Conservation (phyloP, 2,113 vertebrate species). For the Boleophthalmus pectinirostris region DNA sequence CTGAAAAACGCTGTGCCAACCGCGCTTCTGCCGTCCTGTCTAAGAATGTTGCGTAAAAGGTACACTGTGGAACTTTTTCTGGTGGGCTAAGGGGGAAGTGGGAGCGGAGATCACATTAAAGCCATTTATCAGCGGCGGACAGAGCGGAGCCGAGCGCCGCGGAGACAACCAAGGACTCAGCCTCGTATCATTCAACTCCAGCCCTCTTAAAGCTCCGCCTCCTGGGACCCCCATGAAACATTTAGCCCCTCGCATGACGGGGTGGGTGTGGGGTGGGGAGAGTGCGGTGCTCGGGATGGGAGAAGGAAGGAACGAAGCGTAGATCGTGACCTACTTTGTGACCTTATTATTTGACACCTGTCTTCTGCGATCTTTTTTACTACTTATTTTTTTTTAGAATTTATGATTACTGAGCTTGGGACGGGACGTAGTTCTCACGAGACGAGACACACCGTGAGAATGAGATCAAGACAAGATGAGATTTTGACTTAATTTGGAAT, state of each 20-base stretch:
- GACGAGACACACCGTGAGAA: no score
- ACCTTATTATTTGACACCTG: neutral
- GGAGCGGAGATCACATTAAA: constrained; percentile 65
- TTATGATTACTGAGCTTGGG: no score
- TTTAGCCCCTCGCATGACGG: constrained; percentile 59
- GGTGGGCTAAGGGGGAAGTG: neutral
- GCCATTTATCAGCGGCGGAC: constrained; percentile 70
- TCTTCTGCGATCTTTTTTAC: no score
- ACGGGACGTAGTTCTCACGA: no score
- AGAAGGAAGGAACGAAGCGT: constrained; percentile 56
- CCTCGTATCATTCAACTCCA: constrained; percentile 65
- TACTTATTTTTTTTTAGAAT: no score
- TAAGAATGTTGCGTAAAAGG: neutral
- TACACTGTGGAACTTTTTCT: no score
- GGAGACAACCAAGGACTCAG: constrained; percentile 60
- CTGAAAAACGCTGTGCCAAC: no score
- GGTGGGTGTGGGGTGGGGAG: constrained; percentile 53
- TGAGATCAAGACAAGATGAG: no score
- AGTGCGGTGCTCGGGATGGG: constrained; percentile 46
- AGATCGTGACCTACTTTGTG: constrained; percentile 66
- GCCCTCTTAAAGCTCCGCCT: constrained; percentile 64
- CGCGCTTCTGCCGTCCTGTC: no score
- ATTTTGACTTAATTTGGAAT: no score
- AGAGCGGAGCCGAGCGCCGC: constrained; percentile 58
- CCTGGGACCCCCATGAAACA: constrained; percentile 65